phyloP scores from a whole-genome alignment of 2,797 vertebrate genomes.

The Poeciliopsis infans region DNA sequence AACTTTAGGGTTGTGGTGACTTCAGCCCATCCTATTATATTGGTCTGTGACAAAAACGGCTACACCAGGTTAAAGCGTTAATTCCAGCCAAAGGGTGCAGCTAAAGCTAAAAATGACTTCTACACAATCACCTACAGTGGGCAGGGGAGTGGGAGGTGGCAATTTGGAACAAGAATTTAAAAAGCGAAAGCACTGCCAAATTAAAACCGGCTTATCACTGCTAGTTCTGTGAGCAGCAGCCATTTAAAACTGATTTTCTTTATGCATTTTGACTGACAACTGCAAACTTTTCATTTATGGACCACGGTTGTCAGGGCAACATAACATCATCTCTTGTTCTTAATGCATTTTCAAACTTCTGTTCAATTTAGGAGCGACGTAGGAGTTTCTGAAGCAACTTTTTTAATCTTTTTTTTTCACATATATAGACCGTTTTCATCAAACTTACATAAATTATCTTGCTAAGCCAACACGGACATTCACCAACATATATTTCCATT shows the following conservation, averaged over 20 bases:
- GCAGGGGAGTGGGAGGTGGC: neutral
- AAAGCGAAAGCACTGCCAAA: conserved; percentile 1
- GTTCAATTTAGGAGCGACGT: neutral
- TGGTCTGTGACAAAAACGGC: neutral
- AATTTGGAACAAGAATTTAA: conserved; percentile 1
- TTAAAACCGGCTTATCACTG: conserved; percentile 5
- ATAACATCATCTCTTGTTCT: neutral
- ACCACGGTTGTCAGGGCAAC: conserved; percentile 5
- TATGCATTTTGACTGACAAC: conserved; percentile 2
- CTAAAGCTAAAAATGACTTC: conserved; percentile 1
- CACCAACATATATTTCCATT: neutral
- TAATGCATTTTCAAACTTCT: neutral
- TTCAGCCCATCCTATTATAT: neutral
- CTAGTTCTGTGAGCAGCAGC: neutral
- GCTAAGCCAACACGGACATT: neutral
- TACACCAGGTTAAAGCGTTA: neutral
- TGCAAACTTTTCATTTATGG: conserved; percentile 4
- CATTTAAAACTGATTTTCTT: neutral
- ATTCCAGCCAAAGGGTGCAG: neutral
- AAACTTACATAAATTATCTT: neutral
- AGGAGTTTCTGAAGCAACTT: neutral
- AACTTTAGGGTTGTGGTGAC: neutral
- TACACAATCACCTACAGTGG: conserved; percentile 1
- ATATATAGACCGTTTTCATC: neutral
- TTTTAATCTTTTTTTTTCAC: neutral